These are phyloP conservation scores for Philypnodon macrostomus DNA, from an alignment of 2,797 vertebrate genomes.

Conservation along the genomic window DNA sequence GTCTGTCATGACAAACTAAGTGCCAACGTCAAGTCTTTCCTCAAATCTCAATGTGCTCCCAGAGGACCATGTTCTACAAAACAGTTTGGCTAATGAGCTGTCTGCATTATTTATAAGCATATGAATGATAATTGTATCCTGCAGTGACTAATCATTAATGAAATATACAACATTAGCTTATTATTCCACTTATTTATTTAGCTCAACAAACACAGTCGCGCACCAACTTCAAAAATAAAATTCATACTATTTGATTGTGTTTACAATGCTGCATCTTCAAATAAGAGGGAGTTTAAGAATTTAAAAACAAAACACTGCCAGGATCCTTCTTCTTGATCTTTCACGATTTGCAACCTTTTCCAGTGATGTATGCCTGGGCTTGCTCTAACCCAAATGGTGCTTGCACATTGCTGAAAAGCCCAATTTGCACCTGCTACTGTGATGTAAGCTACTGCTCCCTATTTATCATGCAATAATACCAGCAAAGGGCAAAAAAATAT, in stretches of 20 bases:
- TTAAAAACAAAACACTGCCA: conserved; percentile 10
- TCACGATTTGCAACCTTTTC: conserved; percentile 4
- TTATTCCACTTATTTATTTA: conserved; percentile 49
- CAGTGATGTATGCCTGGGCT: conserved; percentile 32
- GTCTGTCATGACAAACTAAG: conserved; percentile 44
- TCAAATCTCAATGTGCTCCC: conserved; percentile 37
- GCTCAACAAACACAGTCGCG: conserved; percentile 42
- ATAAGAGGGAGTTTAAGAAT: background rate
- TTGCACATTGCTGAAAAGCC: conserved; percentile 21
- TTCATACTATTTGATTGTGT: background rate
- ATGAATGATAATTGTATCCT: conserved; percentile 49
- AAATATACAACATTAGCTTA: conserved; percentile 50
- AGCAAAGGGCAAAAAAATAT: conserved; percentile 16
- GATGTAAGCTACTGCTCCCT: conserved; percentile 39
- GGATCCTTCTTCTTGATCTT: background rate
- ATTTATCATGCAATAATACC: conserved; percentile 27
- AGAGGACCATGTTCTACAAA: conserved; percentile 43
- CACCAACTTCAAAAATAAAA: background rate
- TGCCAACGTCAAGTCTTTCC: conserved; percentile 44
- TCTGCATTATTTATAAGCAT: conserved; percentile 71
- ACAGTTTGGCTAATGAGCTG: conserved; percentile 63
- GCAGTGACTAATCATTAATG: conserved; percentile 60
- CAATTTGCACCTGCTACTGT: conserved; percentile 28
- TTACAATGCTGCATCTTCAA: conserved; percentile 8
- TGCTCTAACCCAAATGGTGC: conserved; percentile 22